Conservation (phyloP, 2,888 invertebrate species). For the Tenthredo mesomela region DNA sequence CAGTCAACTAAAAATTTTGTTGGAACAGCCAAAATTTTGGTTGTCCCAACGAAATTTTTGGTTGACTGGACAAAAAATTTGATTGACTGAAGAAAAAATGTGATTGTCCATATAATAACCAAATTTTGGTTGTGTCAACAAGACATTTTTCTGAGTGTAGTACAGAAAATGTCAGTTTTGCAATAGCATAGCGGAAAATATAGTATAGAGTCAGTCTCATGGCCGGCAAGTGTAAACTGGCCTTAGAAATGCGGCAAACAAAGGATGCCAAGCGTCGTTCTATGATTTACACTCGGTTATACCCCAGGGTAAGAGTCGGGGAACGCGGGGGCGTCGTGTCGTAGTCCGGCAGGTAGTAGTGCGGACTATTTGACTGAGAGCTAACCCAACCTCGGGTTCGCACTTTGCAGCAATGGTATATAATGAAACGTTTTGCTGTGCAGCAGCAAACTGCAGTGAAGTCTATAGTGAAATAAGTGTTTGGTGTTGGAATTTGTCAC, state of each 20-base stretch:
- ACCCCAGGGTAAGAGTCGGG: slow-evolving; percentile 28
- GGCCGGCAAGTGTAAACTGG: slow-evolving; percentile 30
- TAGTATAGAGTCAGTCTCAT: neutral
- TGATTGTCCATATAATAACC: too few species aligned
- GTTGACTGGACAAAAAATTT: too few species aligned
- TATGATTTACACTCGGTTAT: slow-evolving; percentile 65
- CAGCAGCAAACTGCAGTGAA: neutral
- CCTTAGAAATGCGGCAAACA: slow-evolving; percentile 50
- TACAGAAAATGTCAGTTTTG: neutral
- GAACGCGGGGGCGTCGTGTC: slow-evolving; percentile 58
- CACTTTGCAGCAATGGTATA: neutral
- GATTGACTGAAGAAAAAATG: too few species aligned
- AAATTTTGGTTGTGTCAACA: too few species aligned
- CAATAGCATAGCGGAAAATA: neutral
- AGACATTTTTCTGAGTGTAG: too few species aligned
- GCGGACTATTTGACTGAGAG: slow-evolving; percentile 18
- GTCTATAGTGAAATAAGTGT: neutral
- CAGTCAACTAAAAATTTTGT: too few species aligned
- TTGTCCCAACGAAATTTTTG: too few species aligned
- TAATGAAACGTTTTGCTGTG: neutral
- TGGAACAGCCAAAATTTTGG: too few species aligned
- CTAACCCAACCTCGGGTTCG: neutral
- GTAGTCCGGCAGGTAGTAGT: slow-evolving; percentile 55
- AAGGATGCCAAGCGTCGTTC: slow-evolving; percentile 55
- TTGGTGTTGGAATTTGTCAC: neutral